These are phyloP conservation scores for Ptychochromis oligacanthus DNA, from an alignment of 2,113 vertebrate species.

Conservation along the genomic window DNA sequence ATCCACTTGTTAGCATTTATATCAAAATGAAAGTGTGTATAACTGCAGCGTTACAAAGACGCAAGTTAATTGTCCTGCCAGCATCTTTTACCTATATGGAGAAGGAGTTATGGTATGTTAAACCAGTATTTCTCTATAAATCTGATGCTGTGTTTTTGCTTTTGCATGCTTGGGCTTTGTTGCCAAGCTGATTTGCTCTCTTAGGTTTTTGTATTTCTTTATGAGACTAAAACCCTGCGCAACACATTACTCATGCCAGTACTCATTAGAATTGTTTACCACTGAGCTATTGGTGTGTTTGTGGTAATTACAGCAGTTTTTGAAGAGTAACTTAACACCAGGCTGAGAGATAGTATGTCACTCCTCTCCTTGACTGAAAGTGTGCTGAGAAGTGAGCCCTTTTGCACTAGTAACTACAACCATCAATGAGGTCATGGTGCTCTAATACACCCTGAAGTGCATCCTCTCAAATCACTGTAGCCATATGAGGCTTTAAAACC, in stretches of 20 bases:
- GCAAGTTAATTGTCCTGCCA: not conserved
- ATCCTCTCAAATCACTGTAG: not conserved
- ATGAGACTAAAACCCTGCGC: conserved; percentile 2
- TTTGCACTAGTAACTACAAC: conserved; percentile 1
- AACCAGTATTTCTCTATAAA: not conserved
- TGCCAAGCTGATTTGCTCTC: not conserved
- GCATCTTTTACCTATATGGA: not conserved
- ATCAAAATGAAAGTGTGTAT: not conserved
- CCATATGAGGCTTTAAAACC: not conserved
- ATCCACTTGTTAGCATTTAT: not conserved
- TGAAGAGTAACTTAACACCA: not conserved
- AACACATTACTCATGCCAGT: not conserved
- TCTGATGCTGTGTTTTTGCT: not conserved
- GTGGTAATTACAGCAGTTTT: conserved; percentile 1
- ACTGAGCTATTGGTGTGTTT: not conserved
- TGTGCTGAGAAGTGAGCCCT: not conserved
- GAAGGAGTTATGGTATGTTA: not conserved
- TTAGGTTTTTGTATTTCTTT: not conserved
- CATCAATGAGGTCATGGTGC: not conserved
- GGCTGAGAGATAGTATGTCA: not conserved
- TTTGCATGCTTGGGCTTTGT: not conserved
- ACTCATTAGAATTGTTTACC: not conserved
- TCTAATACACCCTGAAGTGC: not conserved
- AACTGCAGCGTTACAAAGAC: not conserved
- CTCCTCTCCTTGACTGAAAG: not conserved